Conservation (phyloP, 2,888 invertebrate genomes). For the Bedellia somnulentella region DNA sequence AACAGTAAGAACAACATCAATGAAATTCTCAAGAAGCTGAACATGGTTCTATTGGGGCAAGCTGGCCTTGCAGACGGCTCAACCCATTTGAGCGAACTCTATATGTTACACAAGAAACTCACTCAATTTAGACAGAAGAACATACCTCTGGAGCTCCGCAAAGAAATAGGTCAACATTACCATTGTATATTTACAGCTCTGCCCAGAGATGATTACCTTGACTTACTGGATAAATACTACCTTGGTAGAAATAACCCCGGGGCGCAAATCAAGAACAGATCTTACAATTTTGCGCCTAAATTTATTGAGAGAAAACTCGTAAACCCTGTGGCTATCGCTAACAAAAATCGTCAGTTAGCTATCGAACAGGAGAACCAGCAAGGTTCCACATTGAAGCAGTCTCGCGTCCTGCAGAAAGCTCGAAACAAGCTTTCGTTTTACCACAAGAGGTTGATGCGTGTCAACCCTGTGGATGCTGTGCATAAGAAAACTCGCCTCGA, state of each 20-base stretch:
- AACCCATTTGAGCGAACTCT: conserved; percentile 39
- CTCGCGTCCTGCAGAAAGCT: not conserved
- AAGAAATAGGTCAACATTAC: conserved; percentile 53
- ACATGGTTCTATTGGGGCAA: conserved; percentile 63
- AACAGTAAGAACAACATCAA: conserved; percentile 40
- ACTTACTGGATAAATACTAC: conserved; percentile 30
- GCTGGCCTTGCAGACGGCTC: conserved; percentile 57
- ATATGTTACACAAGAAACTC: conserved; percentile 28
- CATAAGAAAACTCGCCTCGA: conserved; percentile 20
- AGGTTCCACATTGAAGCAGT: not conserved
- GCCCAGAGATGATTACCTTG: conserved; percentile 35
- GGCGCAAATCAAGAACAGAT: not conserved
- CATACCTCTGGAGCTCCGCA: conserved; percentile 35
- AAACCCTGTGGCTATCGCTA: not conserved
- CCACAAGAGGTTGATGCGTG: conserved; percentile 14
- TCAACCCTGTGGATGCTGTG: conserved; percentile 16
- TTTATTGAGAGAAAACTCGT: not conserved
- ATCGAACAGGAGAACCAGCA: not conserved
- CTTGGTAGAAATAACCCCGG: not conserved
- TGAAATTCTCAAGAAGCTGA: conserved; percentile 43
- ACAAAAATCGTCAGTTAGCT: not conserved
- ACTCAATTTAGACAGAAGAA: conserved; percentile 23
- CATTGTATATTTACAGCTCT: conserved; percentile 49
- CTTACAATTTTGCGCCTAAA: too few relatives aligned
- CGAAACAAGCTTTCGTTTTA: not conserved